Conservation (phyloP, 2,113 vertebrate genomes). For the Hyaena hyaena region DNA sequence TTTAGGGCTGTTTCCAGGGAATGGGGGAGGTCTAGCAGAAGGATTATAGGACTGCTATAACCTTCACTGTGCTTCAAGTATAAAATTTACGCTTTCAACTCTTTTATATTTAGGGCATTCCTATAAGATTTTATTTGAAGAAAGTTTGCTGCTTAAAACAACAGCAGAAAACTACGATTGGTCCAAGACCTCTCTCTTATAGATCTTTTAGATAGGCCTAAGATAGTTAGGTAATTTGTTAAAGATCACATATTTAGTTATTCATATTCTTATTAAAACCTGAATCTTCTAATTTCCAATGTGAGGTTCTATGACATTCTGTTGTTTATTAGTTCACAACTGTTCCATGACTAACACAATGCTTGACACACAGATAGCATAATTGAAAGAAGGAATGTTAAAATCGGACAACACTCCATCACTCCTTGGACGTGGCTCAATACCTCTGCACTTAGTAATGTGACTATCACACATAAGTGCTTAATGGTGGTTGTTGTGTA, state of each 20-base stretch:
- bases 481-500: background rate
- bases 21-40: background rate
- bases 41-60: background rate
- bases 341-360: background rate
- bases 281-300: constrained; percentile 38
- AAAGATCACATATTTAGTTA: background rate
- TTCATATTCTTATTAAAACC: constrained; percentile 14
- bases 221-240: constrained; percentile 17
- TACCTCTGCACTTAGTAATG: background rate
- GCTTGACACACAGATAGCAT: background rate
- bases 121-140: background rate
- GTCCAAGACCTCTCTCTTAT: background rate
- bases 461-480: constrained; percentile 1
- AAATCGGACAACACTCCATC: constrained; percentile 33
- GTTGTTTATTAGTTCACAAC: background rate
- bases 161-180: background rate
- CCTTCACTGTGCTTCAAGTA: constrained; percentile 3
- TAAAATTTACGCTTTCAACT: background rate
- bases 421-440: background rate
- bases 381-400: constrained; percentile 2
- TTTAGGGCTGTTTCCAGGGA: background rate
- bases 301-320: background rate
- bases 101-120: background rate
- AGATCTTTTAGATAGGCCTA: constrained; percentile 21
- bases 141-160: background rate